phyloP scores from a whole-genome alignment of 2,797 vertebrate species.

The Lacerta bilineata region DNA sequence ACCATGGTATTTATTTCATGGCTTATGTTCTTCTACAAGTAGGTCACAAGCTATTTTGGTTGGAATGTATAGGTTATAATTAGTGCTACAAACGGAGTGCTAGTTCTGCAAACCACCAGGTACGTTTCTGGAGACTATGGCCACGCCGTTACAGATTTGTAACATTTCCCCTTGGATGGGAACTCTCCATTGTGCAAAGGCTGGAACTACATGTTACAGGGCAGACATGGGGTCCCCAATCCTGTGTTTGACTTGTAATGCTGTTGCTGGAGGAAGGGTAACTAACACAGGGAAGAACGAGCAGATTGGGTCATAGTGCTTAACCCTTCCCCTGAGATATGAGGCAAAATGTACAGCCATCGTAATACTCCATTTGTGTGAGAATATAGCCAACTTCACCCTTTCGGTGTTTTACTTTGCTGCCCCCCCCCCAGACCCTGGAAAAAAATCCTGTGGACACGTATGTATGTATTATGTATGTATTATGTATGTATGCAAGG shows the following conservation, averaged over 20 bases:
- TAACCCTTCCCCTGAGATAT: neutral
- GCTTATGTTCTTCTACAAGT: conserved; percentile 28
- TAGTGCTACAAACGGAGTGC: neutral
- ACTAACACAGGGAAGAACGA: no score
- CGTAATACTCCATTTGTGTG: no score
- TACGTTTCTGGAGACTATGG: neutral
- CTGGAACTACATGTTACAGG: neutral
- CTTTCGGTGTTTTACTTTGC: no score
- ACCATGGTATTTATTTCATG: conserved; percentile 25
- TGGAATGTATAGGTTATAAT: neutral
- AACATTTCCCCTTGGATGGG: neutral
- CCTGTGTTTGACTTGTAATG: neutral
- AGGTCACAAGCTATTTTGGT: conserved; percentile 18
- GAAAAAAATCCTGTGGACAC: no score
- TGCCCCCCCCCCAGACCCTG: no score
- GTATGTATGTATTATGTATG: no score
- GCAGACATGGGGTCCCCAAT: neutral
- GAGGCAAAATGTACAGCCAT: no score
- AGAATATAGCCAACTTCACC: no score
- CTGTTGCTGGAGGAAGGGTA: no score
- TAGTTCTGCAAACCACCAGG: neutral
- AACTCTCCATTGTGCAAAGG: neutral
- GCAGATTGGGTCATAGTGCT: neutral
- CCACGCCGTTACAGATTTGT: neutral
- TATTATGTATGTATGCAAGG: no score